Conservation (phyloP, 92 coral and sea anemone species). For the Epizoanthus fatuus region DNA sequence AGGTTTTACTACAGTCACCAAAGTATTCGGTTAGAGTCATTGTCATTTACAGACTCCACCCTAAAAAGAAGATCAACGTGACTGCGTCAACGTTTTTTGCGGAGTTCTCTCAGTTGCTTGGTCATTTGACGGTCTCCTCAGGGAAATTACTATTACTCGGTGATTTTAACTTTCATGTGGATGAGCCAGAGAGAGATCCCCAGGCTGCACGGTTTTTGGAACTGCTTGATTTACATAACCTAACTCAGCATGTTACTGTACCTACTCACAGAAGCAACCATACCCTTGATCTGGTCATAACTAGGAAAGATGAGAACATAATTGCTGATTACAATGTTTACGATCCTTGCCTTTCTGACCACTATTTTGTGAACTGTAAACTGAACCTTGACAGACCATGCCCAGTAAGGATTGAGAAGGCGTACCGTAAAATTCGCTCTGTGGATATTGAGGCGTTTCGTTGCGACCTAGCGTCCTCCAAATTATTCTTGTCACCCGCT, state of each 20-base stretch:
- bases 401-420: no score
- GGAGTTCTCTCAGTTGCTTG: background rate
- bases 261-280: slow-evolving; percentile 31
- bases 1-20: background rate
- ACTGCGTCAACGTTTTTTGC: background rate
- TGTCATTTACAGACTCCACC: slow-evolving; percentile 20
- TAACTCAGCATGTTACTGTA: slow-evolving; percentile 27
- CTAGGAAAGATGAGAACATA: slow-evolving; percentile 5
- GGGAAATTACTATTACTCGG: background rate
- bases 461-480: no score
- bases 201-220: slow-evolving; percentile 26
- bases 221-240: slow-evolving; percentile 17
- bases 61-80: background rate
- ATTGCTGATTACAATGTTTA: background rate
- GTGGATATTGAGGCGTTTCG: no score
- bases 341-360: no score
- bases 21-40: slow-evolving; percentile 1
- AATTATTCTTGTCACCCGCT: no score
- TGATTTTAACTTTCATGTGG: slow-evolving; percentile 39
- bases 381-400: no score
- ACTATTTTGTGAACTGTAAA: no score
- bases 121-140: background rate
- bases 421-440: no score
- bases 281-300: slow-evolving; percentile 21
- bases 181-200: slow-evolving; percentile 8